Base-by-base conservation (phyloP, 2,797 vertebrate genomes). In the Ceyx erithaca region DNA sequence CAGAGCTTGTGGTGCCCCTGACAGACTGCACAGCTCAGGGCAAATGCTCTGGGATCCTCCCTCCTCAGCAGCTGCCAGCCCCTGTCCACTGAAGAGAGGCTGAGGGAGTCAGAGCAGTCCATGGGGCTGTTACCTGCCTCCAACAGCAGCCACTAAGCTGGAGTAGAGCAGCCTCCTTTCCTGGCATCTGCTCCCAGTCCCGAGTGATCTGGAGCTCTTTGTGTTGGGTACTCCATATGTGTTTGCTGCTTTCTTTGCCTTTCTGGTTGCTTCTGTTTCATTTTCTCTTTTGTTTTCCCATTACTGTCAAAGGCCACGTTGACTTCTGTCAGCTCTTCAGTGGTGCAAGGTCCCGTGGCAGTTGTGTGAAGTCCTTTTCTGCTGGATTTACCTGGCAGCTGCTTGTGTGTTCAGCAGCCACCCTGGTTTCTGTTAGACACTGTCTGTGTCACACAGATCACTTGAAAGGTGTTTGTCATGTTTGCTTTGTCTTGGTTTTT, bases 241-340 rank as follows among this genome's bases (percentile, higher is more conserved):
- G 37, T 40, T 40, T 40, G 37, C 37, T 40, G 37, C 37, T 40
- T 40, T 40, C 37, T 14, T 40, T 40, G 37, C 37, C 14, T 51
- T 26, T 51, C 14, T 48, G 23, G 48, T 23, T 48, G 25, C 23
- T 26, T 10, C 15, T 16, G 25, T 16, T 26, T 23, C 9, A 14
- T 16, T 26, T 51, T 3, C 1, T 16, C 37, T 19, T 40, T 77
- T 40, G 37, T 40, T 12, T 1, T 2, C 4, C 49, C 14, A 1
- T 70, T 71, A 18, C 46, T 72, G 67, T 67, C 30, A 41, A 84
- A 73, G 55, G 20, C 30, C 46, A 23, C 18, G 61, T 89, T 81
- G 63, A 43, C 30, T 70, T 88, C 9, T 70, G 28, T n/a, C 55
- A 75, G 23, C 10, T 78, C 76, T 76, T 81, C 45, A 43, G 13